Evolutionary conservation across 2,888 invertebrate genomes (phyloP).

Genomic region (Melanophora roralis): DNA sequence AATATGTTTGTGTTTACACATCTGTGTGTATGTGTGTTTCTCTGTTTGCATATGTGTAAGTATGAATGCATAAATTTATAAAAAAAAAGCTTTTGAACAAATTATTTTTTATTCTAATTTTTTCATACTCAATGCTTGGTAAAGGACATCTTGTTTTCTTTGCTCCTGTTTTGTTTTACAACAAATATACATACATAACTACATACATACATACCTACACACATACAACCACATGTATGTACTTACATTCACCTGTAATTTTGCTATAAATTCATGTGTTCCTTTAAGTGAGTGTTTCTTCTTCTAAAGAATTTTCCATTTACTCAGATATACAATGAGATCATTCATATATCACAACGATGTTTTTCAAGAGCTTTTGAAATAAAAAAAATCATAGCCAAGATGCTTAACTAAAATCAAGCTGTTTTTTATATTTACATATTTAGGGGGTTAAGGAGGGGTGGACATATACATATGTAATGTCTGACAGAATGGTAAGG

Average conservation of each 20-base stretch:
- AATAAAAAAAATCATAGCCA: slow-evolving; percentile 43
- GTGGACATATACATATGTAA: slow-evolving; percentile 8
- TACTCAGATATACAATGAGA: slow-evolving; percentile 54
- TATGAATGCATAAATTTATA: slow-evolving; percentile 47
- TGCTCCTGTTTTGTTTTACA: slow-evolving; percentile 17
- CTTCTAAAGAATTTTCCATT: slow-evolving; percentile 45
- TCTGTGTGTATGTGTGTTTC: slow-evolving; percentile 4
- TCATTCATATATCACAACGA: slow-evolving; percentile 57
- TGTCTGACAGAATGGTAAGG: slow-evolving; percentile 48
- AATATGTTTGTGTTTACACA: slow-evolving; percentile 5
- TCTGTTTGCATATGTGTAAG: slow-evolving; percentile 19
- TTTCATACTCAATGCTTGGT: slow-evolving; percentile 57
- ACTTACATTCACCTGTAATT: not conserved
- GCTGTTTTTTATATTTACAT: slow-evolving; percentile 16
- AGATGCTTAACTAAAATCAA: slow-evolving; percentile 54
- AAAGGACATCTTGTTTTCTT: slow-evolving; percentile 54
- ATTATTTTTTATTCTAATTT: slow-evolving; percentile 59
- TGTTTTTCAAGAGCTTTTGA: slow-evolving; percentile 59
- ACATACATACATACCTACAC: too few relatives aligned
- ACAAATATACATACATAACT: not conserved
- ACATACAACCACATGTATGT: too few relatives aligned
- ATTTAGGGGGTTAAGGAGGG: not conserved
- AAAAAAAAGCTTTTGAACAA: slow-evolving; percentile 53
- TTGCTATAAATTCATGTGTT: not conserved
- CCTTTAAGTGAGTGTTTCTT: slow-evolving; percentile 15